phyloP scores from a whole-genome alignment of 2,797 vertebrate species.

The Spondyliosoma cantharus region DNA sequence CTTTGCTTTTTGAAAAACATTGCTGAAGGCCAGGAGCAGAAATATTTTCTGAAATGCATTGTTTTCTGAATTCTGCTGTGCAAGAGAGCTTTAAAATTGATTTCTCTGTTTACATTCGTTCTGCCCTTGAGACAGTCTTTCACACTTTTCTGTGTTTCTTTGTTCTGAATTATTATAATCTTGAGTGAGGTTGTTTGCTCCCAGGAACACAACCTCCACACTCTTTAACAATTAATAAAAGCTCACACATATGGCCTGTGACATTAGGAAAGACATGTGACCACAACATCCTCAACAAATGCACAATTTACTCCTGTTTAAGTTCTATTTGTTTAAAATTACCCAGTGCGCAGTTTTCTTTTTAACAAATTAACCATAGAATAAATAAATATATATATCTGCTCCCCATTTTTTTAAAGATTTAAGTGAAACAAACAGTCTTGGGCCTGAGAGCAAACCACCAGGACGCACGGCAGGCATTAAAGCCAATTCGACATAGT shows the following conservation, averaged over 20 bases:
- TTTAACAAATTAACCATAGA: too few species aligned
- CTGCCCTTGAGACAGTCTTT: slow-evolving; percentile 34
- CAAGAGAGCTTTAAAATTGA: slow-evolving; percentile 35
- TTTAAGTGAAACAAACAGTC: too few species aligned
- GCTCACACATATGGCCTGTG: not conserved
- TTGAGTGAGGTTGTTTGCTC: slow-evolving; percentile 16
- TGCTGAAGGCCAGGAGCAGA: slow-evolving; percentile 17
- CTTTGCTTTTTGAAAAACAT: slow-evolving; percentile 17
- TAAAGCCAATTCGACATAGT: too few species aligned
- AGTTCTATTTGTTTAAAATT: too few species aligned
- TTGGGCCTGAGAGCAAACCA: too few species aligned
- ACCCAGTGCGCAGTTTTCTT: too few species aligned
- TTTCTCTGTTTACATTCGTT: slow-evolving; percentile 22
- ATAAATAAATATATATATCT: too few species aligned
- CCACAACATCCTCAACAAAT: not conserved
- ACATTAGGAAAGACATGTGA: not conserved
- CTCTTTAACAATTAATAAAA: not conserved
- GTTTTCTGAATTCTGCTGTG: slow-evolving; percentile 26
- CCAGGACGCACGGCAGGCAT: too few species aligned
- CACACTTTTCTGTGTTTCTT: not conserved
- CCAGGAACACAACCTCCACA: not conserved
- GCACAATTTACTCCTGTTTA: too few species aligned
- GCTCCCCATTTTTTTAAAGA: too few species aligned
- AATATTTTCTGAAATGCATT: slow-evolving; percentile 7
- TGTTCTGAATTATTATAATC: slow-evolving; percentile 4